Conservation (phyloP, 37 sponge, comb jelly and placozoan genomes). For the Crambe crambe region DNA sequence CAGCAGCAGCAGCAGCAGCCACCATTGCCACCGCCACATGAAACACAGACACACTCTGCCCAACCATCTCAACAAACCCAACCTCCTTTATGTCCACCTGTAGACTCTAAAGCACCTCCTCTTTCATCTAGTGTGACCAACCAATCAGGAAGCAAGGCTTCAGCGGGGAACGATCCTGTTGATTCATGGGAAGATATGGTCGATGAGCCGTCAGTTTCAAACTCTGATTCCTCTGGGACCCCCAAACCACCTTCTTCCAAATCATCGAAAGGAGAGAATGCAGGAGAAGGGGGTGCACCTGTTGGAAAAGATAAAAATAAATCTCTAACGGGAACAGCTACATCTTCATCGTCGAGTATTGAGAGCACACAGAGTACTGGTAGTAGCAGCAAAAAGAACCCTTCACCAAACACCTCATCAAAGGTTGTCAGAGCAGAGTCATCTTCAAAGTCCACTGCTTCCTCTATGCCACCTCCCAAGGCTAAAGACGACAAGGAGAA, state of each 20-base stretch:
- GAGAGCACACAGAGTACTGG: not conserved
- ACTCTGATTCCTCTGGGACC: not conserved
- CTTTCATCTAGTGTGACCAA: not conserved
- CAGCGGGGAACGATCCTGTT: conserved; percentile 12
- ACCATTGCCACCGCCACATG: not conserved
- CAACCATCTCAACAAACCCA: not conserved
- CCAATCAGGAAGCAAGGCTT: no score
- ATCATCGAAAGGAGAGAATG: not conserved
- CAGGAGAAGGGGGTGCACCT: not conserved
- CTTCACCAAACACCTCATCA: conserved; percentile 16
- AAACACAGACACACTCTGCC: not conserved
- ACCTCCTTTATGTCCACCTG: conserved; percentile 5
- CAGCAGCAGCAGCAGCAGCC: not conserved
- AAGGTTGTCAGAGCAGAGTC: not conserved
- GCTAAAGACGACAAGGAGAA: conserved; percentile 82
- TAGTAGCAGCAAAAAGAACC: conserved; percentile 17
- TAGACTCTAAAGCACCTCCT: not conserved
- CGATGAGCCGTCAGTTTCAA: not conserved
- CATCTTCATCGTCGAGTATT: not conserved
- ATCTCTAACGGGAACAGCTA: not conserved
- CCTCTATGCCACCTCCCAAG: conserved; percentile 18
- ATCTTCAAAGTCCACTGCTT: no score
- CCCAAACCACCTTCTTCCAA: not conserved
- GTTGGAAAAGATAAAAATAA: not conserved
- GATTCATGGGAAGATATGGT: conserved; percentile 85